Evolutionary conservation across 1,140 invertebrate species (phyloP).

Genomic region (Pachypeltis micranthus): DNA sequence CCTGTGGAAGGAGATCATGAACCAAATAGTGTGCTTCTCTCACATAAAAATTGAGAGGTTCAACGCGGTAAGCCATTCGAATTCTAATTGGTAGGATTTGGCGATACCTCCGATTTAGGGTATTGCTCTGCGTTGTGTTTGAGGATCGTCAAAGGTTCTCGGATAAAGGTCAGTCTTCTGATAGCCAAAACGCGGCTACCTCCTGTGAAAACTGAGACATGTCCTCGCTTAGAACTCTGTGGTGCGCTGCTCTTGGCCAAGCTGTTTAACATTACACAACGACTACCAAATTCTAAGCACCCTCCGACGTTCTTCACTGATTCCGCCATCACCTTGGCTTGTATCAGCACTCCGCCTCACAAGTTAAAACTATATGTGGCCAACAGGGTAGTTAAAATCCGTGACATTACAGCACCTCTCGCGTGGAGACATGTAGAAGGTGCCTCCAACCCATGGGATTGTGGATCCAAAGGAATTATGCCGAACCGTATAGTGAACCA

Average conservation of each 20-base stretch:
- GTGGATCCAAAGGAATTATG: constrained; percentile 29
- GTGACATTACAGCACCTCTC: constrained; percentile 21
- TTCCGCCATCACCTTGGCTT: constrained; percentile 23
- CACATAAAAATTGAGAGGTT: too few species aligned
- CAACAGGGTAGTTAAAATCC: constrained; percentile 32
- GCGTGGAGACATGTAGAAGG: constrained; percentile 31
- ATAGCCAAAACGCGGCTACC: constrained; percentile 33
- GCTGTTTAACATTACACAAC: constrained; percentile 23
- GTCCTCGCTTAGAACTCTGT: constrained; percentile 32
- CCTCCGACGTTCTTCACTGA: constrained; percentile 22
- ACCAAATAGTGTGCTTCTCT: too few species aligned
- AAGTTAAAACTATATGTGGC: constrained; percentile 27
- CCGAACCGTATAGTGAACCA: constrained; percentile 25
- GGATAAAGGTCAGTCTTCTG: constrained; percentile 20
- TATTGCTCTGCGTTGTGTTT: constrained; percentile 36
- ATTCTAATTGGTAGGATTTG: constrained; percentile 30
- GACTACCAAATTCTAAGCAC: too few species aligned
- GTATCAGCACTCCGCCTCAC: constrained; percentile 14
- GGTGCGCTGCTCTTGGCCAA: constrained; percentile 28
- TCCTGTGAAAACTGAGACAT: constrained; percentile 28
- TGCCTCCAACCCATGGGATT: constrained; percentile 30
- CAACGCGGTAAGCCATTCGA: constrained; percentile 12
- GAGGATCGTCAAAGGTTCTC: neutral
- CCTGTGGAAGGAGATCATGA: too few species aligned
- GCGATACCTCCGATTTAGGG: constrained; percentile 32